These are phyloP conservation scores for Ips nitidus DNA, from an alignment of 1,140 invertebrate genomes.

Conservation along the genomic window DNA sequence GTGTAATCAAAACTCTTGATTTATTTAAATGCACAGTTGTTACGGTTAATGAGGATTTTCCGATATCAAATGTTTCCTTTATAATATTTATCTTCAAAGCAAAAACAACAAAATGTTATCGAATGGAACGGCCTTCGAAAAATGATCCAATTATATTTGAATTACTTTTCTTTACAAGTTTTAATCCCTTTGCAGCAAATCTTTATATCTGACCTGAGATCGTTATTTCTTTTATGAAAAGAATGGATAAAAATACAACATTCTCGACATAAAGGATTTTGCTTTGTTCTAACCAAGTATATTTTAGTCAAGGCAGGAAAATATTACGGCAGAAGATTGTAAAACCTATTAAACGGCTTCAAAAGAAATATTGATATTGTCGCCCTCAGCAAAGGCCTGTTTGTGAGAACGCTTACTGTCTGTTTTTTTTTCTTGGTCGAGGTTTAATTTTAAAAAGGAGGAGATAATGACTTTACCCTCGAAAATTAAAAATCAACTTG, in stretches of 20 bases:
- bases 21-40: background rate
- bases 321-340: background rate
- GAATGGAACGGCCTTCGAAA: constrained; percentile 19
- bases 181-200: constrained; percentile 27
- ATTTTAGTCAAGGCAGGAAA: constrained; percentile 4
- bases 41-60: background rate
- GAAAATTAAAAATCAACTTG: background rate
- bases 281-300: constrained; percentile 7
- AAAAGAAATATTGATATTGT: background rate
- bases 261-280: constrained; percentile 15
- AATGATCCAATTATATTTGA: constrained; percentile 33
- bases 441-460: background rate
- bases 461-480: background rate
- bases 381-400: background rate
- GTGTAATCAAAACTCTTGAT: background rate
- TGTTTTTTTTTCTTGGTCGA: background rate
- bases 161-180: constrained; percentile 34
- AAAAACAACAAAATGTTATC: constrained; percentile 20
- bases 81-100: constrained; percentile 16
- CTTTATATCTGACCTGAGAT: constrained; percentile 26
- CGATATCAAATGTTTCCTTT: background rate
- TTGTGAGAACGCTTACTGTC: background rate
- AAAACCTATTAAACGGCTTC: background rate
- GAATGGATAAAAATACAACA: constrained; percentile 13
- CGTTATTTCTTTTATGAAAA: constrained; percentile 22